Evolutionary conservation across 2,888 invertebrate species (phyloP), one percentile per base, ranked within the genome.

Genomic region (Psococerastis gibbosa): DNA sequence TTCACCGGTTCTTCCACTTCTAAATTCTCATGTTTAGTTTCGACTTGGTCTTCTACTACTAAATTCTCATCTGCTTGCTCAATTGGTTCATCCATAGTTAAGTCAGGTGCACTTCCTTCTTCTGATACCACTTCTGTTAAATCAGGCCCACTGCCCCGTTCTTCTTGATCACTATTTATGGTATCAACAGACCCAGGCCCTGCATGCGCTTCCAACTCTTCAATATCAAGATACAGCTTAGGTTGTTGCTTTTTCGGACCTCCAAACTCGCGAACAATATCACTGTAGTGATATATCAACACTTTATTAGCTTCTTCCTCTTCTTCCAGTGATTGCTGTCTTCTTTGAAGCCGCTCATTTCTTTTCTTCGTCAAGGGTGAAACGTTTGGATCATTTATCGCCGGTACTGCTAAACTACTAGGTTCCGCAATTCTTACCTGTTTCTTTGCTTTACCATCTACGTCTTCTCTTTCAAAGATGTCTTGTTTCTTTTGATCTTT

Each of bases 261-360:
- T 11, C 79, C 75, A 52, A 75, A 75, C 56, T 75, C 78, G 52
- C 71, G 73, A 2, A 85, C 79, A 49, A 85, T 75, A 56, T 77
- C 82, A 15, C 79, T 78, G 53, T 85, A 85, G 56, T 82, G 78
- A 61, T 81, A 80, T 13, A 79, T 77, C 0, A 78, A 74, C 1
- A 75, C 75, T 56, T 68, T 71, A 1, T 73, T 69, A 58, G 76
- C 78, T 50, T 80, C 68, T 57, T 56, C 64, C 64, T 51, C 66
- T 59, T 51, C 49, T 11, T 43, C 49, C 5, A 49, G 8, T 49
- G 54, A 52, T 15, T 46, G 47, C 46, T 51, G 49, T 8, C 53
- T 47, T n/a, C 46, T 44, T 35, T 52, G 51, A 5, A 52, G 33
- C 11, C 59, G 55, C 45, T 59, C 58, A 16, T 54, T 50, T 13